These are phyloP conservation scores for Elgaria multicarinata DNA, from an alignment of 2,113 vertebrate genomes.

Conservation along the genomic window DNA sequence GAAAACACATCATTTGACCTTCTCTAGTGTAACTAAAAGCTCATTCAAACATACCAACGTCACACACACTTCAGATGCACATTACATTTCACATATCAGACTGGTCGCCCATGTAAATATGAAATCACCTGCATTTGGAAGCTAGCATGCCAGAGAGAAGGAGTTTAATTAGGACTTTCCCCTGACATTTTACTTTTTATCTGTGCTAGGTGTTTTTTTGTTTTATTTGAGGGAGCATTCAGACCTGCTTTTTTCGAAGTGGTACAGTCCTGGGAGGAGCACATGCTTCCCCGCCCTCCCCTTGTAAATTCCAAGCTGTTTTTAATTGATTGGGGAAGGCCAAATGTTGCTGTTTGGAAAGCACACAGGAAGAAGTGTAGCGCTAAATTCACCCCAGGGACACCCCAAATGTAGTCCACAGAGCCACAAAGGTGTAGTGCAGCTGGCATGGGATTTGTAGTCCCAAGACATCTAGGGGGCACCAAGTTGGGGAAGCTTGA, in stretches of 20 bases:
- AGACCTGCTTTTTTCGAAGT: neutral
- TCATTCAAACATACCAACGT: accelerated
- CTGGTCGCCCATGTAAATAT: no score
- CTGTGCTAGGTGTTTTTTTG: neutral
- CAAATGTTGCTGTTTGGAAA: neutral
- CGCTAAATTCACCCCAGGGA: neutral
- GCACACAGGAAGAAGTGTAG: neutral
- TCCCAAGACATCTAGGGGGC: no score
- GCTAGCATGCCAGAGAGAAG: neutral
- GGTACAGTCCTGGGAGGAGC: neutral
- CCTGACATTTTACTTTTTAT: neutral
- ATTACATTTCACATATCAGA: neutral
- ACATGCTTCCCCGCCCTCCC: neutral
- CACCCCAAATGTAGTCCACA: neutral
- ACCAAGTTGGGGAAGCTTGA: no score
- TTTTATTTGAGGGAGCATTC: neutral
- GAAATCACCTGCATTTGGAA: neutral
- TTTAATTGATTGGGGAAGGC: neutral
- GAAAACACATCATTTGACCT: neutral
- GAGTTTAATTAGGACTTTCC: neutral
- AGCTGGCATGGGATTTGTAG: no score
- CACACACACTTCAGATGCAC: neutral
- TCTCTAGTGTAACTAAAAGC: neutral
- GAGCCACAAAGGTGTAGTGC: neutral
- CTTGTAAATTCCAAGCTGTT: neutral